Base-by-base conservation (phyloP, 2,888 invertebrate genomes). In the Ormia ochracea region DNA sequence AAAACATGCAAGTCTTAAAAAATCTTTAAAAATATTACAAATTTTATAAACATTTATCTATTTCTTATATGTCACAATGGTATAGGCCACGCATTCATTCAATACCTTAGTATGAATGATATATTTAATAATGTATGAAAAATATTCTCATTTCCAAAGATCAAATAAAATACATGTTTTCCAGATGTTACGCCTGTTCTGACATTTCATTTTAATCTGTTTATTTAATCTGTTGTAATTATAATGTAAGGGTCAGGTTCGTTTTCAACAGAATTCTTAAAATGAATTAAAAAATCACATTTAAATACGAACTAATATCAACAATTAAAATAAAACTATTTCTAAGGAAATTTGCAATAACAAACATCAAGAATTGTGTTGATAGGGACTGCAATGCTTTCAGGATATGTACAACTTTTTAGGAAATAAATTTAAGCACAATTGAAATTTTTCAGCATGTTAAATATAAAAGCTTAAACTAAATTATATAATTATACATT, bases 271-370 rank as follows among this genome's bases (percentile, higher is more conserved):
- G n/a, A 43, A 52, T 38, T 54, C 63, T 43, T 59, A 38, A 59
- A 65, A 54, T 70, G 58, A 70, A 79, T 79, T 58, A 41, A 31
- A 65, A 43, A 73, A 77, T 65, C 31, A 76, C 70, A 74, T 38
- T 69, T 68, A 59, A 72, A 80, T 80, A 80, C 33, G 52, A 76
- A 80, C 75, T 80, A 75, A 80, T 76, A 75, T 80, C 66, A 80
- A 80, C 65, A 75, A 59, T 66, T 23, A 70, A 59, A 41, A 31
- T 31, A 31, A 9, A 52, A 45, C 56, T 21, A 54, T 61, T 38
- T 56, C 28, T 59, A 66, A 45, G 38, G n/a, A 45, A 69, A 61
- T 10, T 74, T 50, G 48, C 48, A 65, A 45, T 48, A 43, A 23
- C 75, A 61, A 65, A 56, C 43, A 54, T 45, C 31, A 58, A 33